Percentiles rank a stretch among this genome's conserved stretches.
phyloP scores from a whole-genome alignment of 2,888 invertebrate genomes.

The Tachystola acroxantha region DNA sequence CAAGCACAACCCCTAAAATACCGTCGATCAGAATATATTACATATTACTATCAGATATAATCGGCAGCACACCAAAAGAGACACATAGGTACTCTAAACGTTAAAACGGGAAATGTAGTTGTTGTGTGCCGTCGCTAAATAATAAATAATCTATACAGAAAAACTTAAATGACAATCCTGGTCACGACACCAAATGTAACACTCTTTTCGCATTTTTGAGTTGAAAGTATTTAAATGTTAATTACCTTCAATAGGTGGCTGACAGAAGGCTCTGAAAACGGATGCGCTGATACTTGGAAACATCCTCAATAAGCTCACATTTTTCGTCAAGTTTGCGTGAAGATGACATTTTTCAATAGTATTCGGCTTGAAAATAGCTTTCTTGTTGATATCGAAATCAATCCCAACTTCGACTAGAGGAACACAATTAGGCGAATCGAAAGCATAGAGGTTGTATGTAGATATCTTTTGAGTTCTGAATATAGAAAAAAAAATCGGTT shows the following conservation, averaged over 20 bases:
- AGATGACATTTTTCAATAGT: constrained; percentile 81
- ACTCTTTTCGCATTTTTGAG: no score
- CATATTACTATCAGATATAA: no score
- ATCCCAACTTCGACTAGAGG: constrained; percentile 91
- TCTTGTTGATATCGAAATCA: constrained; percentile 81
- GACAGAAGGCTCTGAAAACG: constrained; percentile 84
- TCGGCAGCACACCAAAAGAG: no score
- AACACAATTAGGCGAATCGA: constrained; percentile 91
- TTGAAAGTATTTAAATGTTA: background rate
- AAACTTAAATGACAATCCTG: no score
- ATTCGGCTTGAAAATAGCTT: constrained; percentile 61
- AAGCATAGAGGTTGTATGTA: constrained; percentile 85
- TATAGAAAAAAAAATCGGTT: constrained; percentile 3
- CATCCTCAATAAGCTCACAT: constrained; percentile 91
- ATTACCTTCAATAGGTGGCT: constrained; percentile 83
- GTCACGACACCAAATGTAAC: background rate
- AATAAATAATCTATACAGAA: no score
- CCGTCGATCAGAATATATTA: no score
- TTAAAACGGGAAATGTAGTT: no score
- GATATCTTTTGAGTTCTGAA: constrained; percentile 86
- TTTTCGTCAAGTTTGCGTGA: constrained; percentile 85
- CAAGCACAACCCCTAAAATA: constrained; percentile 85
- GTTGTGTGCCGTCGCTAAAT: no score
- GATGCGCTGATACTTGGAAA: constrained; percentile 94
- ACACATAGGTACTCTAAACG: no score